Evolutionary conservation across 2,113 vertebrate species (phyloP).

Genomic region (Alethe castanea): DNA sequence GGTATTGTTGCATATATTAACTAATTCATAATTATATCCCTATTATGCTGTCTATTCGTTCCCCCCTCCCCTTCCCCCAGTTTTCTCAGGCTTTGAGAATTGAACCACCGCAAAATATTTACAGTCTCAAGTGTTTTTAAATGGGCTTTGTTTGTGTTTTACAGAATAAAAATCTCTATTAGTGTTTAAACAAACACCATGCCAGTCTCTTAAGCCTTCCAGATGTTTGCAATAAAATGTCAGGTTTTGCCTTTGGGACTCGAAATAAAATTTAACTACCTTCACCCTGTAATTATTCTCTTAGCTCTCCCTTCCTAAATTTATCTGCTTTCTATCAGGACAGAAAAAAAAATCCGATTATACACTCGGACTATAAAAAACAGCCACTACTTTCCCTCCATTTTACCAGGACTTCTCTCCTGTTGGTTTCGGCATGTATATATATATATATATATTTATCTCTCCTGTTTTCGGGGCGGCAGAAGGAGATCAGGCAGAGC

Average conservation of each 20-base stretch:
- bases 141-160: constrained; percentile 74
- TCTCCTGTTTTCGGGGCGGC: background rate
- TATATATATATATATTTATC: background rate
- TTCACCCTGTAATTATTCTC: constrained; percentile 83
- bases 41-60: constrained; percentile 18
- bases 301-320: constrained; percentile 81
- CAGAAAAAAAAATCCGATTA: constrained; percentile 37
- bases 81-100: constrained; percentile 38
- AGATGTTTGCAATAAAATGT: constrained; percentile 84
- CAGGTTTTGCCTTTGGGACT: constrained; percentile 81
- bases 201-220: constrained; percentile 73
- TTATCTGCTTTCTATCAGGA: constrained; percentile 78
- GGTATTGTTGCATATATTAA: constrained; percentile 25
- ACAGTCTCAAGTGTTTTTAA: constrained; percentile 62
- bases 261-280: constrained; percentile 83
- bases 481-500: background rate
- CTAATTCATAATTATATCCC: constrained; percentile 37
- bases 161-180: constrained; percentile 73
- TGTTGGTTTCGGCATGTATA: background rate
- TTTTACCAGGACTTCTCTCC: background rate
- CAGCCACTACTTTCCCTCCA: constrained; percentile 15
- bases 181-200: constrained; percentile 74
- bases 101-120: constrained; percentile 45
- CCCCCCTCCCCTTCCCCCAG: background rate
- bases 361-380: constrained; percentile 8